Evolutionary conservation across 2,888 invertebrate genomes (phyloP).

Genomic region (Phymatocera aterrima): DNA sequence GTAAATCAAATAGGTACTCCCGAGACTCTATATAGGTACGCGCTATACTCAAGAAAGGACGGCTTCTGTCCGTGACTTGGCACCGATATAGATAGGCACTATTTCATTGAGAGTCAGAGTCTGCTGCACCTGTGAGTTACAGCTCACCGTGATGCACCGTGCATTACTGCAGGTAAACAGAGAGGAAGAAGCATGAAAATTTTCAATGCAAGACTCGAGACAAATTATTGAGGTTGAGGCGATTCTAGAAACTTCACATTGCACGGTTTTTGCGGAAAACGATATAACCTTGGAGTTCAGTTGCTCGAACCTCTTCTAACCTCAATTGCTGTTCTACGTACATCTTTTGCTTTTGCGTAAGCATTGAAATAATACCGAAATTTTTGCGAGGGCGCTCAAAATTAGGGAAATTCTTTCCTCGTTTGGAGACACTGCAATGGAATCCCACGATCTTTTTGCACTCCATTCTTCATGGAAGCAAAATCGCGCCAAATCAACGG

Average conservation of each 20-base stretch:
- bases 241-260: neutral
- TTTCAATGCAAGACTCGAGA: neutral
- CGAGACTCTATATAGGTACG: neutral
- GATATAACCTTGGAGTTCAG: neutral
- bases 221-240: neutral
- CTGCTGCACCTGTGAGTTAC: neutral
- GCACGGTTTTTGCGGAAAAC: neutral
- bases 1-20: slow-evolving; percentile 5
- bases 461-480: no score
- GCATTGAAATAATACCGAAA: no score
- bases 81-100: neutral
- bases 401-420: no score
- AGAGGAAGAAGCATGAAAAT: neutral
- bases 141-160: neutral
- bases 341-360: no score
- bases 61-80: slow-evolving; percentile 1
- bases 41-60: neutral
- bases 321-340: no score
- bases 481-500: no score
- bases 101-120: neutral
- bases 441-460: no score
- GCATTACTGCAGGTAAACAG: neutral
- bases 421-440: no score
- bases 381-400: no score
- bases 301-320: neutral